These are phyloP conservation scores for Chrysolina haemoptera DNA, from an alignment of 2,888 invertebrate genomes.

Conservation along the genomic window DNA sequence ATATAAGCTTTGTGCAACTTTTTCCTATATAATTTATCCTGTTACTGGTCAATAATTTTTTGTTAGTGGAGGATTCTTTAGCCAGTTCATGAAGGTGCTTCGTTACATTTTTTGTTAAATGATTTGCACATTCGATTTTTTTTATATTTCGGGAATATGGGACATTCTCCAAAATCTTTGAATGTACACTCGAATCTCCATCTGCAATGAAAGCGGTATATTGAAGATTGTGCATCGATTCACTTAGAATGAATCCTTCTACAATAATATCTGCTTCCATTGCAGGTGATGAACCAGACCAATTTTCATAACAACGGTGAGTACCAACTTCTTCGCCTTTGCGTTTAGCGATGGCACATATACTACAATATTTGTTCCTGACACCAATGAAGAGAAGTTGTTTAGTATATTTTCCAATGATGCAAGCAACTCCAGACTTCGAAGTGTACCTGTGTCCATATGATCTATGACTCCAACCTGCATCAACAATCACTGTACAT, in stretches of 20 bases:
- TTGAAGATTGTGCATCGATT: slow-evolving; percentile 21
- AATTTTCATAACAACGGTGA: slow-evolving; percentile 18
- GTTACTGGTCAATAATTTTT: not conserved
- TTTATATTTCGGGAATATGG: not conserved
- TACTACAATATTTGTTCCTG: slow-evolving; percentile 15
- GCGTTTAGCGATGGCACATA: not conserved
- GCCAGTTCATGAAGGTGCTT: slow-evolving; percentile 16
- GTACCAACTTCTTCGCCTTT: not conserved
- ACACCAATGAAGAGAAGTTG: slow-evolving; percentile 11
- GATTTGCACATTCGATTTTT: slow-evolving; percentile 27
- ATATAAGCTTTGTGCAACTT: not conserved
- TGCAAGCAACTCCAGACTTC: slow-evolving; percentile 14
- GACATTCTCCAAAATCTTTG: slow-evolving; percentile 22
- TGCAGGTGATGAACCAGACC: slow-evolving; percentile 16
- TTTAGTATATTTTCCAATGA: not conserved
- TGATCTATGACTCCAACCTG: no score
- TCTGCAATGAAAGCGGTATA: slow-evolving; percentile 24
- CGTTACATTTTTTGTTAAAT: slow-evolving; percentile 13
- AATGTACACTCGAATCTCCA: slow-evolving; percentile 25
- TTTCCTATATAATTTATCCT: slow-evolving; percentile 11
- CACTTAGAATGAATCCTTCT: not conserved
- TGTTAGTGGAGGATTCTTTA: not conserved
- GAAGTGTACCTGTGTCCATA: not conserved
- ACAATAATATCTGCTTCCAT: slow-evolving; percentile 26
- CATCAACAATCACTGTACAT: no score